A percentile compares a stretch with the other conserved stretches of the same genome.
Conservation (phyloP, 2,888 invertebrate genomes). For the Lordiphosa andalusiaca region DNA sequence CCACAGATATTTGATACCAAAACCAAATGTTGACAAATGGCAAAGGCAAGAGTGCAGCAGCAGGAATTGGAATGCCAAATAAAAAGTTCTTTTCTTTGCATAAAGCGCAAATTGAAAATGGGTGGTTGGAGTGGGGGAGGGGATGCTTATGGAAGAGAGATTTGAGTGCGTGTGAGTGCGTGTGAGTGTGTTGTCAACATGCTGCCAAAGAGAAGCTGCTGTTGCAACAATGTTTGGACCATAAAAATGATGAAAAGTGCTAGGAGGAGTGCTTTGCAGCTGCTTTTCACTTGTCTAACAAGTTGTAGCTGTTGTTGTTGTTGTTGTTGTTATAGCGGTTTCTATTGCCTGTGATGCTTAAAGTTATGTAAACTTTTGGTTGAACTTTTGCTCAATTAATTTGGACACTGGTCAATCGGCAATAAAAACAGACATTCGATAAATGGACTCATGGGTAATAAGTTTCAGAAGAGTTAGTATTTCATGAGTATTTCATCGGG, state of each 20-base stretch:
- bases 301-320: constrained; percentile 34
- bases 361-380: constrained; percentile 61
- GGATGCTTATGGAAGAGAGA: constrained; percentile 12
- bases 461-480: too few species aligned
- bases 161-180: neutral
- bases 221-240: neutral
- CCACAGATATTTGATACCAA: constrained; percentile 33
- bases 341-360: constrained; percentile 35
- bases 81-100: constrained; percentile 2
- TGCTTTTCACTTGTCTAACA: constrained; percentile 39
- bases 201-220: constrained; percentile 9
- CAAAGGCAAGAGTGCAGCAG: constrained; percentile 13
- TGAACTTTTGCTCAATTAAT: constrained; percentile 63
- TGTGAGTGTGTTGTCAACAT: constrained; percentile 19
- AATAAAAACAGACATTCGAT: too few species aligned
- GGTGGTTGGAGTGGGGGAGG: neutral
- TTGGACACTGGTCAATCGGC: too few species aligned
- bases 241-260: constrained; percentile 15
- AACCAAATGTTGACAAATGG: constrained; percentile 34
- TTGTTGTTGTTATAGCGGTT: constrained; percentile 56
- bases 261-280: constrained; percentile 2
- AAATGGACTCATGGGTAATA: too few species aligned
- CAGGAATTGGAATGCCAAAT: constrained; percentile 8
- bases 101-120: constrained; percentile 25
- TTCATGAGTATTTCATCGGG: too few species aligned